Evolutionary conservation across 2,113 vertebrate genomes (phyloP).

Genomic region (Coreoperca whiteheadi): DNA sequence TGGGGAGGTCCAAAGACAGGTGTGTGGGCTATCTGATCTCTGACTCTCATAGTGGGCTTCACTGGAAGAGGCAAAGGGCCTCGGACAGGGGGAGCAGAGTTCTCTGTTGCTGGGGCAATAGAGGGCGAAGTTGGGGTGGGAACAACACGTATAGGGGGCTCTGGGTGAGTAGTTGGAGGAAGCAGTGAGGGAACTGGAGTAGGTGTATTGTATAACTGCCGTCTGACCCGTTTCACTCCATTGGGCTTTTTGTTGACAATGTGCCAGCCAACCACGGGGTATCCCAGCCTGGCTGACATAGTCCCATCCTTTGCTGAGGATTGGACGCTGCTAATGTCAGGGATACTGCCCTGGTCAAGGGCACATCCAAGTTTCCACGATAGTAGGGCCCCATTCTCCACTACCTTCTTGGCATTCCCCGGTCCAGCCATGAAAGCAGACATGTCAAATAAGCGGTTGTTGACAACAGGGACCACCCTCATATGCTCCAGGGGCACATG

Average conservation of each 20-base stretch:
- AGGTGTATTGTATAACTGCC: slow-evolving; percentile 94
- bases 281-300: slow-evolving; percentile 93
- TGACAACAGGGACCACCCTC: slow-evolving; percentile 95
- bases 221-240: slow-evolving; percentile 89
- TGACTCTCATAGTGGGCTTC: slow-evolving; percentile 93
- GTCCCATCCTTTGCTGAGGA: slow-evolving; percentile 93
- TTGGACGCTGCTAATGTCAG: slow-evolving; percentile 92
- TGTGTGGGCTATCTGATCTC: slow-evolving; percentile 93
- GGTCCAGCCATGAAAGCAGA: slow-evolving; percentile 98
- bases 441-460: slow-evolving; percentile 98
- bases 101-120: slow-evolving; percentile 91
- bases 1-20: slow-evolving; percentile 91
- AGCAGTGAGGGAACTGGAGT: slow-evolving; percentile 91
- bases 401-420: slow-evolving; percentile 97
- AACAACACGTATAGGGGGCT: slow-evolving; percentile 91
- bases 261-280: slow-evolving; percentile 98
- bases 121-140: slow-evolving; percentile 93
- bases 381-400: slow-evolving; percentile 94
- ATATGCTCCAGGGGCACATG: slow-evolving; percentile 91
- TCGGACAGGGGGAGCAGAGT: slow-evolving; percentile 88
- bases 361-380: slow-evolving; percentile 97
- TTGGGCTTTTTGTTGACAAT: slow-evolving; percentile 97
- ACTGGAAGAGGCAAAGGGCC: slow-evolving; percentile 92
- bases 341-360: slow-evolving; percentile 91
- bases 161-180: slow-evolving; percentile 89